Conservation (phyloP, 2,888 invertebrate species). For the Sylvicola fuscatus region DNA sequence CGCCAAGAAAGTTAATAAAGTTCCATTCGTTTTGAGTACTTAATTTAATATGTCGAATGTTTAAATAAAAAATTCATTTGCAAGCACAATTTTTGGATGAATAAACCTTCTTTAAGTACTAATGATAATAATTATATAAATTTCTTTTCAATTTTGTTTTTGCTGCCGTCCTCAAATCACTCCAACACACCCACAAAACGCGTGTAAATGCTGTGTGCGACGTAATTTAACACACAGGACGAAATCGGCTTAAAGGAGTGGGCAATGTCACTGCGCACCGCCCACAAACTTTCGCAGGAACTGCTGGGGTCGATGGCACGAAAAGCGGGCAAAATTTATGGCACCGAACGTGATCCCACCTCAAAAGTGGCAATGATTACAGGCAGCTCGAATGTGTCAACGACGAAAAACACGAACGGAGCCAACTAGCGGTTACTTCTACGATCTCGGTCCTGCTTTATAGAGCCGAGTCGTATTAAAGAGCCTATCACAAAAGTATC, state of each 20-base stretch:
- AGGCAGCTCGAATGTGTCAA: slow-evolving; percentile 6
- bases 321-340: slow-evolving; percentile 98
- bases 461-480: slow-evolving; percentile 12
- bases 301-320: slow-evolving; percentile 92
- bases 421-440: slow-evolving; percentile 12
- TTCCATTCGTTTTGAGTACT: too few species aligned
- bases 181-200: too few species aligned
- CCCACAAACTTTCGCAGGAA: slow-evolving; percentile 91
- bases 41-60: too few species aligned
- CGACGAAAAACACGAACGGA: slow-evolving; percentile 11
- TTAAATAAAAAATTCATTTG: too few species aligned
- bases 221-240: slow-evolving; percentile 35
- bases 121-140: too few species aligned
- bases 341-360: slow-evolving; percentile 35
- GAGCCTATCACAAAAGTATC: slow-evolving; percentile 9
- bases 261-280: slow-evolving; percentile 85
- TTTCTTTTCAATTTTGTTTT: too few species aligned
- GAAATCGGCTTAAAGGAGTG: slow-evolving; percentile 98
- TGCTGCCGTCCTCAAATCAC: too few species aligned
- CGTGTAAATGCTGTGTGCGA: too few species aligned
- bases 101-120: too few species aligned
- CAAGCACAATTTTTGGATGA: too few species aligned
- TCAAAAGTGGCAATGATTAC: slow-evolving; percentile 5
- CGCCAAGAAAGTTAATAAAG: too few species aligned
- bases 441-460: slow-evolving; percentile 13